Evolutionary conservation across 2,888 invertebrate species (phyloP).

Genomic region (Caenorhabditis wallacei): DNA sequence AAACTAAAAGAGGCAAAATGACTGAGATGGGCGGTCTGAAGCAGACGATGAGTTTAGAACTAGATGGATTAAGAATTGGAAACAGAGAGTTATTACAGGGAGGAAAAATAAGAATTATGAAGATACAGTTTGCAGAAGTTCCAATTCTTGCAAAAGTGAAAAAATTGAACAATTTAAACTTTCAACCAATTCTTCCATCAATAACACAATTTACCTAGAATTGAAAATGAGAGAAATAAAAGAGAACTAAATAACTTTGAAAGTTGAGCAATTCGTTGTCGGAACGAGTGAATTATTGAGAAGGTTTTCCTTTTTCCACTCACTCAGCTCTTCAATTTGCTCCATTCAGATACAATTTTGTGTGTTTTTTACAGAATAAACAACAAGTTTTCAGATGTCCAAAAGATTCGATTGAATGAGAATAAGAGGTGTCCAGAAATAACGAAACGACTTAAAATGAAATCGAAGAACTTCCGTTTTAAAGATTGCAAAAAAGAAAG

Average conservation of each 20-base stretch:
- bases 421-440: neutral
- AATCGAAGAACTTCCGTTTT: slow-evolving; percentile 21
- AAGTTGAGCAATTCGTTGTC: slow-evolving; percentile 34
- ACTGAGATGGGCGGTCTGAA: slow-evolving; percentile 7
- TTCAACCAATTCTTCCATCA: no score
- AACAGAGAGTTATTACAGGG: neutral
- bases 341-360: neutral
- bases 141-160: no score
- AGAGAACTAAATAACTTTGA: slow-evolving; percentile 20
- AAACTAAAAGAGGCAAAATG: neutral
- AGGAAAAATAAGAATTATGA: neutral
- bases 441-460: neutral
- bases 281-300: slow-evolving; percentile 64
- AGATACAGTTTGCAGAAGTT: no score
- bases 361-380: slow-evolving; percentile 17
- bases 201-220: no score
- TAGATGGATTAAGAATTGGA: slow-evolving; percentile 36
- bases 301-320: slow-evolving; percentile 1
- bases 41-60: slow-evolving; percentile 17
- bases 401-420: neutral
- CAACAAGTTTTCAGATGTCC: slow-evolving; percentile 9
- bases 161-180: no score
- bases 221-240: neutral
- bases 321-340: slow-evolving; percentile 34
- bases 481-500: slow-evolving; percentile 13